phyloP scores from a whole-genome alignment of 2,797 vertebrate species.

The Austrolebias charrua region DNA sequence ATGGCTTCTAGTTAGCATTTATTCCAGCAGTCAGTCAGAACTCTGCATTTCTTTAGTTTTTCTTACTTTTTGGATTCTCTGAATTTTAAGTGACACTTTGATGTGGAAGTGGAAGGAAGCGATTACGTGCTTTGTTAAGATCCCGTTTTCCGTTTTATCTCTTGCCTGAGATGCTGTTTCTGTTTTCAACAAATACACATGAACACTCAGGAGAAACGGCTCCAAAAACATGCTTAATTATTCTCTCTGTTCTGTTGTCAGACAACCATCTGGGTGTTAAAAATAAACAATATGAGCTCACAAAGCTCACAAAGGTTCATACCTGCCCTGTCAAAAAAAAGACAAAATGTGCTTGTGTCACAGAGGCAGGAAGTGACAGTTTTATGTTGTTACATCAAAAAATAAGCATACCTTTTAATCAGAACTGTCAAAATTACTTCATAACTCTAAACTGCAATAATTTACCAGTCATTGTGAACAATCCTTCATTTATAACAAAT shows the following conservation, averaged over 20 bases:
- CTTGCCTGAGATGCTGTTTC: constrained; percentile 33
- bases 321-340: constrained; percentile 31
- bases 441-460: background rate
- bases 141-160: constrained; percentile 29
- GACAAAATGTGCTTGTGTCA: constrained; percentile 21
- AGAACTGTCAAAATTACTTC: constrained; percentile 4
- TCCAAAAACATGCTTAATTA: constrained; percentile 51
- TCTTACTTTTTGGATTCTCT: constrained; percentile 14
- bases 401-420: constrained; percentile 7
- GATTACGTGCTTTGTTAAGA: constrained; percentile 40
- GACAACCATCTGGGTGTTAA: constrained; percentile 59
- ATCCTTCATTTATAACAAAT: background rate
- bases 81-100: constrained; percentile 52
- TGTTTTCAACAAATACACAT: constrained; percentile 53
- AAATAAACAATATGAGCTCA: constrained; percentile 54
- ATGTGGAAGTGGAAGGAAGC: constrained; percentile 50
- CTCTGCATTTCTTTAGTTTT: background rate
- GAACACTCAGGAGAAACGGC: constrained; percentile 48
- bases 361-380: constrained; percentile 28
- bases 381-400: constrained; percentile 32
- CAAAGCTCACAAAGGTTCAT: constrained; percentile 40
- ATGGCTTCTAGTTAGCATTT: too few relatives aligned
- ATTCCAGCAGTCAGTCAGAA: too few relatives aligned
- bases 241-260: constrained; percentile 64
- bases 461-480: background rate